A percentile compares a stretch with the other conserved stretches of the same genome.
These are phyloP conservation scores for Beris morrisii DNA, from an alignment of 2,888 invertebrate species.

Conservation along the genomic window DNA sequence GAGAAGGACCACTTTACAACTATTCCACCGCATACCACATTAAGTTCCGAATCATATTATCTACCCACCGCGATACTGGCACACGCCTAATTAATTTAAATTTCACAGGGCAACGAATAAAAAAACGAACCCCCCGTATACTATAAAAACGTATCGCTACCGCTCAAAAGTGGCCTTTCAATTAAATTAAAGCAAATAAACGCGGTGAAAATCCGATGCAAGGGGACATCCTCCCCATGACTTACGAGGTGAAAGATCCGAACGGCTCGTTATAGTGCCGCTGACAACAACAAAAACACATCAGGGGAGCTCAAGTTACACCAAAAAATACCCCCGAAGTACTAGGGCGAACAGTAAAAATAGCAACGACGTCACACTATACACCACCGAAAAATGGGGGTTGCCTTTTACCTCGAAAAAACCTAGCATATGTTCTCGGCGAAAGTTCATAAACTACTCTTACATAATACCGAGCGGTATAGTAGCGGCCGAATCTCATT, in stretches of 20 bases:
- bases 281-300: constrained; percentile 28
- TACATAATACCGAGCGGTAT: background rate
- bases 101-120: constrained; percentile 15
- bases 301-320: constrained; percentile 26
- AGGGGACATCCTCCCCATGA: constrained; percentile 12
- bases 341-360: constrained; percentile 21
- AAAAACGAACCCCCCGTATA: constrained; percentile 1
- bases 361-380: constrained; percentile 13
- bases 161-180: constrained; percentile 25
- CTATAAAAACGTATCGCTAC: background rate
- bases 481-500: constrained; percentile 3
- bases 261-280: constrained; percentile 4
- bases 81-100: constrained; percentile 30
- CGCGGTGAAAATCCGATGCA: background rate
- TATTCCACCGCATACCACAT: too few relatives aligned
- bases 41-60: too few relatives aligned
- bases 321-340: constrained; percentile 23
- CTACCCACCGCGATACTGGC: background rate
- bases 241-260: constrained; percentile 3
- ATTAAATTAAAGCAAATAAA: constrained; percentile 24
- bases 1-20: too few relatives aligned
- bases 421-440: constrained; percentile 22
- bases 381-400: constrained; percentile 13
- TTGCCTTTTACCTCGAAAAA: background rate
- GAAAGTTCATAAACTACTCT: constrained; percentile 7